A percentile compares a stretch with the other conserved stretches of the same genome.
Conservation (phyloP, 2,888 invertebrate species). For the Coenonympha glycerion region DNA sequence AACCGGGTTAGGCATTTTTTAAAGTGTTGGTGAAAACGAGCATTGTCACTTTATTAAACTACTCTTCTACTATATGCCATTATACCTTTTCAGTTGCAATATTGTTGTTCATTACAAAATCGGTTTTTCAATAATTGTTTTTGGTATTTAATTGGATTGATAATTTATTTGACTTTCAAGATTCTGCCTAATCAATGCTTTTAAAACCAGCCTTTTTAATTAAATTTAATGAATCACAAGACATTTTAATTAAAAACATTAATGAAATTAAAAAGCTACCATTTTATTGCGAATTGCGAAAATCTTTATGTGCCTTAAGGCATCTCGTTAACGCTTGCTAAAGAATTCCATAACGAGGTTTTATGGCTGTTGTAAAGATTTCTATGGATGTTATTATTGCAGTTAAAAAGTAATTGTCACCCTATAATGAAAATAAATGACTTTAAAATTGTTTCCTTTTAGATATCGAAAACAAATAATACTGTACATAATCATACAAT, state of each 20-base stretch:
- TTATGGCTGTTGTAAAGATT: conserved; percentile 7
- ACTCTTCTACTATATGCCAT: not conserved
- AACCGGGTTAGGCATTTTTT: too few relatives aligned
- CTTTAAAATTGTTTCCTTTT: not conserved
- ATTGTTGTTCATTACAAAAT: too few relatives aligned
- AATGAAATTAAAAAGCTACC: conserved; percentile 1
- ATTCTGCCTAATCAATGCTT: not conserved
- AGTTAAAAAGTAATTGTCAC: not conserved
- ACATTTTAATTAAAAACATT: not conserved
- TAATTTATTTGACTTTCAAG: too few relatives aligned
- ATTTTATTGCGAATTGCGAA: conserved; percentile 3
- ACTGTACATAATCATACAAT: too few relatives aligned
- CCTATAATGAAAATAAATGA: not conserved
- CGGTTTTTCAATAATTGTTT: too few relatives aligned
- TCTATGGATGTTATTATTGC: not conserved
- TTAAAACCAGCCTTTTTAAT: not conserved
- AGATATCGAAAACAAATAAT: not conserved
- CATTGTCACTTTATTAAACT: too few relatives aligned
- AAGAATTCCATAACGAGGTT: conserved; percentile 13
- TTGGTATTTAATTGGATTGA: too few relatives aligned
- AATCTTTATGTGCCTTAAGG: conserved; percentile 7
- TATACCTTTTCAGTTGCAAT: not conserved
- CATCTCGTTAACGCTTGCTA: conserved; percentile 12
- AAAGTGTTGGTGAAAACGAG: too few relatives aligned
- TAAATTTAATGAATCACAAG: not conserved